These are phyloP conservation scores for Synergus umbraculus DNA, from an alignment of 2,888 invertebrate genomes.

Conservation along the genomic window DNA sequence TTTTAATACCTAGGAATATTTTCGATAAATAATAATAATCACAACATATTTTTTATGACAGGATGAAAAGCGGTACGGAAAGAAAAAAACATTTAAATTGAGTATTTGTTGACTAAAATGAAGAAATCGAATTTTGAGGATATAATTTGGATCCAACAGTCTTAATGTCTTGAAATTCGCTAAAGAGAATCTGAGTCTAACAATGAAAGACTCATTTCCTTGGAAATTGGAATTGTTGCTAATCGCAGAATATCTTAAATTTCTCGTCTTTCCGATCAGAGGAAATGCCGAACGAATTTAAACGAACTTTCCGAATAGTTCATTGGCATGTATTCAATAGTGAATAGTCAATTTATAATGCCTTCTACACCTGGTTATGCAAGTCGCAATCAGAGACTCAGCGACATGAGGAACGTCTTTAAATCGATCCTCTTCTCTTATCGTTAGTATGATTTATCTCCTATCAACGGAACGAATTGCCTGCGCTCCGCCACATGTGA, in stretches of 20 bases:
- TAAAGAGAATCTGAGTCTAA: not conserved
- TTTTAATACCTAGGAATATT: no score
- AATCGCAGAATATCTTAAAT: conserved; percentile 2
- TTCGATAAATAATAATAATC: no score
- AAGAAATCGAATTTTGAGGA: no score
- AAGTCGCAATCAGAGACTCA: not conserved
- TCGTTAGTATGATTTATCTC: conserved; percentile 25
- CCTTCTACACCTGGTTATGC: not conserved
- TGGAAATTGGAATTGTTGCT: not conserved
- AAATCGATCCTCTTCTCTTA: conserved; percentile 3
- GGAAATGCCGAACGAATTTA: no score
- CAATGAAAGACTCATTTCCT: not conserved
- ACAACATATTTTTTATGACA: not conserved
- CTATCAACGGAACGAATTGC: conserved; percentile 27
- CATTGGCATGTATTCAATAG: conserved; percentile 15
- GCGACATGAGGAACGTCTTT: not conserved
- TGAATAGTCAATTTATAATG: conserved; percentile 32
- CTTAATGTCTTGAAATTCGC: not conserved
- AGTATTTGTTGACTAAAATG: no score
- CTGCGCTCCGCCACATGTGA: not conserved
- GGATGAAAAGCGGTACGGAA: not conserved
- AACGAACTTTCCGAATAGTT: conserved; percentile 16
- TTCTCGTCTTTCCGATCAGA: not conserved
- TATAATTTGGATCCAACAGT: no score
- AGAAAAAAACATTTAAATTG: no score